A percentile compares a stretch with the other conserved stretches of the same genome.
Evolutionary conservation across 2,888 invertebrate species (phyloP).

Genomic region (Horisme vitalbata): DNA sequence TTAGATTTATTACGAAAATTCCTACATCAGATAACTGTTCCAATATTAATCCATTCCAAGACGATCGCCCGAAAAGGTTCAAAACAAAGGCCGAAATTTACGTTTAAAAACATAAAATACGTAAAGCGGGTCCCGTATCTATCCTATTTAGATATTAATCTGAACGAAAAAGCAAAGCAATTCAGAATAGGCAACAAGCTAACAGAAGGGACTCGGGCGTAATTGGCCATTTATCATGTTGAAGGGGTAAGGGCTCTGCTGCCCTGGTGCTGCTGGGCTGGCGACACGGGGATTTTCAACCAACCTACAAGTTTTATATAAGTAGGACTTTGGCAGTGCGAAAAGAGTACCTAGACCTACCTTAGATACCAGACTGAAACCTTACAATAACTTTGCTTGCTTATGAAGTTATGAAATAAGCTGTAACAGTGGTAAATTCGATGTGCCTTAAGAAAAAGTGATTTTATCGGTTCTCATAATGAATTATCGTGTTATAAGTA

Average conservation of each 20-base stretch:
- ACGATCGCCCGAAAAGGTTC: slow-evolving; percentile 35
- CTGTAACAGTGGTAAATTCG: no score
- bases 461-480: no score
- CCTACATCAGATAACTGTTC: slow-evolving; percentile 21
- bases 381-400: no score
- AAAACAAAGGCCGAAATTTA: slow-evolving; percentile 77
- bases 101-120: slow-evolving; percentile 83
- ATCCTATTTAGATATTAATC: slow-evolving; percentile 84
- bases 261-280: slow-evolving; percentile 56
- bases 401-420: no score
- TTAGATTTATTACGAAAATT: slow-evolving; percentile 3
- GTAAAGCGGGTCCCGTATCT: slow-evolving; percentile 80
- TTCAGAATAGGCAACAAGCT: slow-evolving; percentile 83
- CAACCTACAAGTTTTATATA: background rate
- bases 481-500: no score
- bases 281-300: slow-evolving; percentile 18
- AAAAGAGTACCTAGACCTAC: no score
- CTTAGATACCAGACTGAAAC: no score
- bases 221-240: slow-evolving; percentile 84
- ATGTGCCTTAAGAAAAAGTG: no score
- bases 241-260: slow-evolving; percentile 79
- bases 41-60: slow-evolving; percentile 27
- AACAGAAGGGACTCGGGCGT: slow-evolving; percentile 79
- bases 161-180: slow-evolving; percentile 83
- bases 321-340: no score